phyloP scores from a whole-genome alignment of 2,888 invertebrate species.

The Rhabditophanes sp. region DNA sequence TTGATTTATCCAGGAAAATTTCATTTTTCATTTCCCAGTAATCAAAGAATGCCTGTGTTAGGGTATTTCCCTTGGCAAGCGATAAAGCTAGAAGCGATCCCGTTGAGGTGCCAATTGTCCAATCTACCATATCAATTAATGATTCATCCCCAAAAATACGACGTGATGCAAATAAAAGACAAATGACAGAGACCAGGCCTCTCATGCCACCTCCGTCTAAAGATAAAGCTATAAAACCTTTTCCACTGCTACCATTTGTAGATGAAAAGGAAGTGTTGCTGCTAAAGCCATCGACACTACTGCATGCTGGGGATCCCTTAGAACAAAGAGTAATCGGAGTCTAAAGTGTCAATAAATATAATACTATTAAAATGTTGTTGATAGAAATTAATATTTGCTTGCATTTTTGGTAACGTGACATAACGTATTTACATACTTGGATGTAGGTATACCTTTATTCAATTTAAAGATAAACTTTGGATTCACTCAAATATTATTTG shows the following conservation, averaged over 20 bases:
- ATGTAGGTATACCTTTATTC: constrained; percentile 7
- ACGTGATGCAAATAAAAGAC: constrained; percentile 29
- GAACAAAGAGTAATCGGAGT: too few relatives aligned
- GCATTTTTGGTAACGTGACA: too few relatives aligned
- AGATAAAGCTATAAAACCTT: constrained; percentile 25
- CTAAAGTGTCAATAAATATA: too few relatives aligned
- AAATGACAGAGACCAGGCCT: constrained; percentile 33
- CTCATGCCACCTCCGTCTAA: constrained; percentile 32
- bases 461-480: constrained; percentile 6
- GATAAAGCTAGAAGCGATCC: constrained; percentile 32
- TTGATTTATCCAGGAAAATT: constrained; percentile 32
- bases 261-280: too few relatives aligned
- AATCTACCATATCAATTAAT: constrained; percentile 25
- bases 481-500: not conserved
- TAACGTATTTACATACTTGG: too few relatives aligned
- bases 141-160: constrained; percentile 30
- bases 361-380: too few relatives aligned
- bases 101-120: constrained; percentile 31
- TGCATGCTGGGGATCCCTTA: too few relatives aligned
- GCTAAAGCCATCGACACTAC: too few relatives aligned
- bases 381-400: constrained; percentile 3
- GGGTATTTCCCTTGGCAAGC: constrained; percentile 23
- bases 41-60: constrained; percentile 23
- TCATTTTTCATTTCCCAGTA: constrained; percentile 38
- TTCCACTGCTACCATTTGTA: not conserved